A percentile compares a stretch with the other conserved stretches of the same genome.
Conservation (phyloP, 2,113 vertebrate species). For the Grantiella picta region DNA sequence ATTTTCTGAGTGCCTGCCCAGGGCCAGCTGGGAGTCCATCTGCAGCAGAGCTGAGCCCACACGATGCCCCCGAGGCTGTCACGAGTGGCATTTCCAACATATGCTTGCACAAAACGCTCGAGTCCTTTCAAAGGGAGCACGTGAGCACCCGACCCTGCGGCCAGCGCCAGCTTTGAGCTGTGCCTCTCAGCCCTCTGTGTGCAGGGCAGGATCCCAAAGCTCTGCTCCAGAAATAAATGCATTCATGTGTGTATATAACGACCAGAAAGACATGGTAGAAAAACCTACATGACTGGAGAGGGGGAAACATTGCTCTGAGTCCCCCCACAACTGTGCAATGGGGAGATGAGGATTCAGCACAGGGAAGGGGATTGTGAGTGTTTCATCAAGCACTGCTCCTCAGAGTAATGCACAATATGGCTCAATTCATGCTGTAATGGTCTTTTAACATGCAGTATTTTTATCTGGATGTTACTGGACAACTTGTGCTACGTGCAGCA, state of each 20-base stretch:
- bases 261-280: not conserved
- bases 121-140: not conserved
- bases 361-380: not conserved
- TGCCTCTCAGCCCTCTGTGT: not conserved
- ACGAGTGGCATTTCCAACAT: not conserved
- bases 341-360: rapidly evolving
- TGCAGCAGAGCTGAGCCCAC: not conserved
- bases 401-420: not conserved
- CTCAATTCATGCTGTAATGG: not conserved
- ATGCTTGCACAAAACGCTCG: not conserved
- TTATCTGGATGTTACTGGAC: not conserved
- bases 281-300: rapidly evolving
- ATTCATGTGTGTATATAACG: not conserved
- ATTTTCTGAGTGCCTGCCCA: not conserved
- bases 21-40: not conserved
- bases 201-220: not conserved
- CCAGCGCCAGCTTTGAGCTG: not conserved
- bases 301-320: not conserved
- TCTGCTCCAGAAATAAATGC: not conserved
- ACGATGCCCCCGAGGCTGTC: not conserved
- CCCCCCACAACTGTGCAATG: rapidly evolving
- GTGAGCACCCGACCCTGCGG: not conserved
- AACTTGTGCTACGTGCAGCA: not conserved
- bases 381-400: not conserved
- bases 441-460: not conserved